These are phyloP conservation scores for Synaphobranchus kaupii DNA, from an alignment of 2,797 vertebrate species.

Conservation along the genomic window DNA sequence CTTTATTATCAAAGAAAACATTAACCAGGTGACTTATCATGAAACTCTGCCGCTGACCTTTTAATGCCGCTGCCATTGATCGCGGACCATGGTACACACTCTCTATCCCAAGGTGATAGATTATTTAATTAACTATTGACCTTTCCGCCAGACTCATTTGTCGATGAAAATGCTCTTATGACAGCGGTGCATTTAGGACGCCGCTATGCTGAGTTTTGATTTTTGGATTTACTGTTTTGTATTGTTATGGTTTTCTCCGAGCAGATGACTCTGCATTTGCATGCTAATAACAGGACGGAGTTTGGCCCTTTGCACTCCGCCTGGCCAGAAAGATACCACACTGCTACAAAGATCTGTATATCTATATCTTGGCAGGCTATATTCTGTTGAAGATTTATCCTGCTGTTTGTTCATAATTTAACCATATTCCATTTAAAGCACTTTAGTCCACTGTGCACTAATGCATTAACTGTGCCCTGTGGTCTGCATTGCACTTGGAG, in stretches of 20 bases:
- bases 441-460: conserved; percentile 32
- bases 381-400: conserved; percentile 22
- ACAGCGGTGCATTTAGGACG: conserved; percentile 81
- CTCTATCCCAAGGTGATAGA: conserved; percentile 98
- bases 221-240: conserved; percentile 75
- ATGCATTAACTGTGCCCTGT: conserved; percentile 40
- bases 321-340: neutral
- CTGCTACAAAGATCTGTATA: neutral
- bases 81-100: conserved; percentile 83
- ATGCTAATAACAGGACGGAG: conserved; percentile 51
- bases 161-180: conserved; percentile 88
- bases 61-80: conserved; percentile 95
- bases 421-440: conserved; percentile 27
- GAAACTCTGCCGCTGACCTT: conserved; percentile 96
- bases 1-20: conserved; percentile 75
- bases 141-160: conserved; percentile 94
- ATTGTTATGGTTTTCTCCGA: conserved; percentile 26
- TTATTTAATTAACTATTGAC: conserved; percentile 99
- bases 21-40: conserved; percentile 87
- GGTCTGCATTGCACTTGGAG: conserved; percentile 32
- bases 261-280: conserved; percentile 67
- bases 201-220: conserved; percentile 80
- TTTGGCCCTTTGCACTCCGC: neutral
- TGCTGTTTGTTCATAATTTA: conserved; percentile 30
- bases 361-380: conserved; percentile 30